Conservation (phyloP, 2,113 vertebrate genomes). For the Edolisoma coerulescens region DNA sequence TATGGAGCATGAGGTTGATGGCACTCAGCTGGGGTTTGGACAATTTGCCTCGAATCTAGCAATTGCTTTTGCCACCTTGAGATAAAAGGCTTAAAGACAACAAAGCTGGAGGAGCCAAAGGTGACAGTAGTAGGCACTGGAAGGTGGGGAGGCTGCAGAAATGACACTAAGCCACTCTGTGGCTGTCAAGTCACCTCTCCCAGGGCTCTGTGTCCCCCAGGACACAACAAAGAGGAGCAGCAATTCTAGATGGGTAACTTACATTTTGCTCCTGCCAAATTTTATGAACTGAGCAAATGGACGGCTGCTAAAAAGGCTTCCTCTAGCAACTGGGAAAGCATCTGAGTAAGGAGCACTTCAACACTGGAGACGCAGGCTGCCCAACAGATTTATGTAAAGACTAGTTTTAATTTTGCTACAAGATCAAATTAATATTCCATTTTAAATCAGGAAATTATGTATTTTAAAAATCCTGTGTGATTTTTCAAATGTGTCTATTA, state of each 20-base stretch:
- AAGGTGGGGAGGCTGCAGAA: not conserved
- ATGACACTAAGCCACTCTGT: not conserved
- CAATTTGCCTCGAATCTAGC: not conserved
- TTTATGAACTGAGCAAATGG: not conserved
- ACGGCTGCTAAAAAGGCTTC: not conserved
- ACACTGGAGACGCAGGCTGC: not conserved
- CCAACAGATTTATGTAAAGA: not conserved
- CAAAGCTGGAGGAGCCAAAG: not conserved
- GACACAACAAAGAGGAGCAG: not conserved
- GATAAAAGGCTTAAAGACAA: not conserved
- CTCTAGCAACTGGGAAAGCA: not conserved
- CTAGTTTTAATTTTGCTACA: not conserved
- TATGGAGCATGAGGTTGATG: not conserved
- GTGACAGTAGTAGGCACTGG: not conserved
- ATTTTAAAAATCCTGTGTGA: not conserved
- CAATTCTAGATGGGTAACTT: not conserved
- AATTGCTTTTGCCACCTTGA: not conserved
- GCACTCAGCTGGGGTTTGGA: not conserved
- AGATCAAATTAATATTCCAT: not conserved
- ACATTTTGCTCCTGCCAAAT: not conserved
- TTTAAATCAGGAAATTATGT: not conserved
- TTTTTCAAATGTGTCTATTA: not conserved
- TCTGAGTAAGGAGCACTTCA: not conserved
- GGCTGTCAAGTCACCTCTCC: not conserved
- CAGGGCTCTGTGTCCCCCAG: not conserved